A percentile compares a stretch with the other conserved stretches of the same genome.
phyloP scores from a whole-genome alignment of 2,113 vertebrate genomes.

The Callospermophilus lateralis region DNA sequence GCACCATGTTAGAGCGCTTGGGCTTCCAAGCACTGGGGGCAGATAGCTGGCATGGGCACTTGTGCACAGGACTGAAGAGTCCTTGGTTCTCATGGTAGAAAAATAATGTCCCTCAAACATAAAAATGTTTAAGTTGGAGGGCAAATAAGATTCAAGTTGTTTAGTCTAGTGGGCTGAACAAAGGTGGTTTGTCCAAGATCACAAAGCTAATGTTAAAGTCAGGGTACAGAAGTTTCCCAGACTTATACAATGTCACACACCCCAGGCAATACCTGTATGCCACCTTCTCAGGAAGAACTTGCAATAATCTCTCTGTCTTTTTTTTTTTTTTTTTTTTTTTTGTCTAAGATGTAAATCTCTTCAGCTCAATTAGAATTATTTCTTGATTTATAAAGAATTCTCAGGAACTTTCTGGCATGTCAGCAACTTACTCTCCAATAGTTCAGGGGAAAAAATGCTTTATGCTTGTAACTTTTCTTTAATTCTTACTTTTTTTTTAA shows the following conservation, averaged over 20 bases:
- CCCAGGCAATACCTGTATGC: background rate
- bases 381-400: background rate
- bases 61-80: background rate
- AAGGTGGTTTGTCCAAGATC: background rate
- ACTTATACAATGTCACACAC: background rate
- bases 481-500: background rate
- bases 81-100: background rate
- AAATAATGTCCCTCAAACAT: background rate
- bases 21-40: background rate
- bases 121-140: background rate
- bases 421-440: background rate
- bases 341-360: background rate
- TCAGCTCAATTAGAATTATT: background rate
- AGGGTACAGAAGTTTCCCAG: too few species aligned
- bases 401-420: background rate
- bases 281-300: background rate
- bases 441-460: background rate
- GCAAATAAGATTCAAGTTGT: too few species aligned
- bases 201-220: background rate
- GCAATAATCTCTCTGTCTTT: too few species aligned
- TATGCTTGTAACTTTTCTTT: background rate
- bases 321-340: too few species aligned
- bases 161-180: background rate
- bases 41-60: too few species aligned
- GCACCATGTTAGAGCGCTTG: rapidly evolving